These are phyloP conservation scores for Dendroctonus valens DNA, from an alignment of 1,140 invertebrate species.

Conservation along the genomic window DNA sequence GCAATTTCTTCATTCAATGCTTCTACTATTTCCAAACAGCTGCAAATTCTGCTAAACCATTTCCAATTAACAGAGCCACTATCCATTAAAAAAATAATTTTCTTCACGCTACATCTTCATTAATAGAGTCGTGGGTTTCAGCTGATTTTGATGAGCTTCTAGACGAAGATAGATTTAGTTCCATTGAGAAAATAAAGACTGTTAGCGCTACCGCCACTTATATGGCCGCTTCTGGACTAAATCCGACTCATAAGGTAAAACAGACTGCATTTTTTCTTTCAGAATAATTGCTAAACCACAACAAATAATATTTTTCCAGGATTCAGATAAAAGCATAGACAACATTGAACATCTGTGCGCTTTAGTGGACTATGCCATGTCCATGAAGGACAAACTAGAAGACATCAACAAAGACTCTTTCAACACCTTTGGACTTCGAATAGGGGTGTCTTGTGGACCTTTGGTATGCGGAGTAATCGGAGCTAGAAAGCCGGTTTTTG, in stretches of 20 bases:
- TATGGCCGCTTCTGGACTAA: constrained; percentile 98
- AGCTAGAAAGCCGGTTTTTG: constrained; percentile 95
- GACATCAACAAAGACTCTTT: constrained; percentile 96
- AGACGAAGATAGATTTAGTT: constrained; percentile 83
- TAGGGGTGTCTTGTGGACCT: constrained; percentile 90
- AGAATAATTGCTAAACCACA: not conserved
- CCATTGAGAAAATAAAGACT: constrained; percentile 98
- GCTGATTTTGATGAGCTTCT: constrained; percentile 91
- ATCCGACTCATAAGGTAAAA: constrained; percentile 63
- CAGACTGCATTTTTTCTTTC: not conserved
- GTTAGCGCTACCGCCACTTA: constrained; percentile 93
- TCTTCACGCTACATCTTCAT: no score
- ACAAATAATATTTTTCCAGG: constrained; percentile 44
- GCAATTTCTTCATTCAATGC: no score
- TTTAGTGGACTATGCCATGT: constrained; percentile 91
- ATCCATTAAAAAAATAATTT: no score
- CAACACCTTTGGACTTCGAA: constrained; percentile 93
- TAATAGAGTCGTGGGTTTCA: constrained; percentile 45
- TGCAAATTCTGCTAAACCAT: no score
- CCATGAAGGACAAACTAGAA: constrained; percentile 84
- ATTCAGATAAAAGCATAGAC: constrained; percentile 53
- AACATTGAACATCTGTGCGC: constrained; percentile 78
- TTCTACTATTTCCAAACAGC: no score
- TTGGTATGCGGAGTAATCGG: constrained; percentile 97
- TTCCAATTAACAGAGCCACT: no score